Evolutionary conservation across 2,113 vertebrate species (phyloP).

Genomic region (Candoia aspera): DNA sequence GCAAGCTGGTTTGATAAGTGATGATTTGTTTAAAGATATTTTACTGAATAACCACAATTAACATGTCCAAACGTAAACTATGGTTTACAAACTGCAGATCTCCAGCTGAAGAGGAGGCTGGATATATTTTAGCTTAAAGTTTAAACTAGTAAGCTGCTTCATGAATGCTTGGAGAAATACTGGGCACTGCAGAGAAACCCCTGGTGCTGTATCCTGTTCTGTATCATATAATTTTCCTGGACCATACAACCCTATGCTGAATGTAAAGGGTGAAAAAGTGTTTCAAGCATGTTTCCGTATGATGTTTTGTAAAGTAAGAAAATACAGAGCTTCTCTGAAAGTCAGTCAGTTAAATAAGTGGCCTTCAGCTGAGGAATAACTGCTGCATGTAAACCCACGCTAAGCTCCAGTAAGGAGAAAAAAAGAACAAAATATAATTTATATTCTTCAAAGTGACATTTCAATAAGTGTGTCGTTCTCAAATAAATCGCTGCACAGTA

Average conservation of each 20-base stretch:
- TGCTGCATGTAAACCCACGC: conserved; percentile 33
- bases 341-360: not conserved
- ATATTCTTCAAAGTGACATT: conserved; percentile 51
- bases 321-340: not conserved
- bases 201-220: too few relatives aligned
- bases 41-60: not conserved
- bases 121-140: not conserved
- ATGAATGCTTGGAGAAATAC: not conserved
- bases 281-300: not conserved
- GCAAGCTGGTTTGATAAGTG: not conserved
- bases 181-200: not conserved
- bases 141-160: not conserved
- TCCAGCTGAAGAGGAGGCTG: not conserved
- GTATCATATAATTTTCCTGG: not conserved
- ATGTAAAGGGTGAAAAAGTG: not conserved
- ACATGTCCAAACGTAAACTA: not conserved
- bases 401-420: conserved; percentile 42
- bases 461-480: conserved; percentile 51
- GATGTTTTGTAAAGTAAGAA: not conserved
- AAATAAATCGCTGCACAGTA: conserved; percentile 58
- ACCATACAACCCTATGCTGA: not conserved
- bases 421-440: conserved; percentile 35
- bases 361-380: not conserved
- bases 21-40: not conserved
- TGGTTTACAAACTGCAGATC: not conserved